Evolutionary conservation across 2,113 vertebrate species (phyloP).

Genomic region (Hyaena hyaena): DNA sequence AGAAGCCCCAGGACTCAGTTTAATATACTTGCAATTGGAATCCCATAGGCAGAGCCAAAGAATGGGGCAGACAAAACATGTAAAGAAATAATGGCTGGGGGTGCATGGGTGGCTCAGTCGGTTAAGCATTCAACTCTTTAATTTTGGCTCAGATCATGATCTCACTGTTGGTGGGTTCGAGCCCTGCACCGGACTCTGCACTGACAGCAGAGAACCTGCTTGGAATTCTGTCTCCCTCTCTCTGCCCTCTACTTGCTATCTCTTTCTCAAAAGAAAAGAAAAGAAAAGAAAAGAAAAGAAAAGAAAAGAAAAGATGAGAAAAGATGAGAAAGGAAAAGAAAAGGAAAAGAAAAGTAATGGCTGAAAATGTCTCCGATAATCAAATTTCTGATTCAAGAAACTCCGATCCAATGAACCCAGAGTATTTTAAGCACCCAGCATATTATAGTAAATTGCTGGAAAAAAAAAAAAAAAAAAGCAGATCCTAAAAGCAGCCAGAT

Average conservation of each 20-base stretch:
- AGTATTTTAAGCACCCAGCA: not conserved
- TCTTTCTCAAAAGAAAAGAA: too few species aligned
- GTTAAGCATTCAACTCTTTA: too few species aligned
- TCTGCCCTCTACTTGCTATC: too few species aligned
- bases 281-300: too few species aligned
- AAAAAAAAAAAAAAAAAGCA: not conserved
- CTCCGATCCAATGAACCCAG: not conserved
- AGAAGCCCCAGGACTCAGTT: not conserved
- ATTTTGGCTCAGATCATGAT: too few species aligned
- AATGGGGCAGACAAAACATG: not conserved
- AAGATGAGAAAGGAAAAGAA: not conserved
- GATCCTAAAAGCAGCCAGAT: not conserved
- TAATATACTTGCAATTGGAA: not conserved
- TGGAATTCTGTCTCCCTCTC: too few species aligned
- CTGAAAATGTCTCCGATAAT: not conserved
- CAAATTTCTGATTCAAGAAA: not conserved
- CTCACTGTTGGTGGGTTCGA: too few species aligned
- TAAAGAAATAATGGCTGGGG: not conserved
- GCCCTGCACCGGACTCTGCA: too few species aligned
- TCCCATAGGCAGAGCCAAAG: not conserved
- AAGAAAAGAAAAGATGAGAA: not conserved
- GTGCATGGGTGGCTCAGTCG: too few species aligned
- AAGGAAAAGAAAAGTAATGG: not conserved
- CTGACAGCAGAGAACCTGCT: too few species aligned
- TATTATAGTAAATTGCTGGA: not conserved